phyloP scores from a whole-genome alignment of 2,888 invertebrate genomes.

The Scaptomyza flava region DNA sequence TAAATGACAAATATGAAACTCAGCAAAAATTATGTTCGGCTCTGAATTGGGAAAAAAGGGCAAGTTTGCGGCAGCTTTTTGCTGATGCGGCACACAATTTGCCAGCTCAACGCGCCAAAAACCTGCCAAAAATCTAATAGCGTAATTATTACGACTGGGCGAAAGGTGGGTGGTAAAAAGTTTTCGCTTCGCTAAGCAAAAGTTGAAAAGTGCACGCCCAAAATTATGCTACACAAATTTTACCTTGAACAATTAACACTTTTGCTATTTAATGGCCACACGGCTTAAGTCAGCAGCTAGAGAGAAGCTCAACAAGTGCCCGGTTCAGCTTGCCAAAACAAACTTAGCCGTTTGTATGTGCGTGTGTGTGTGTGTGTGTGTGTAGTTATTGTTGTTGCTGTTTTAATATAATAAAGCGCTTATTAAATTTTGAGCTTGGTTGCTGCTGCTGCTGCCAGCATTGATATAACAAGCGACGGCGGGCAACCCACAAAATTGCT shows the following conservation, averaged over 20 bases:
- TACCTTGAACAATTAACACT: slow-evolving; percentile 66
- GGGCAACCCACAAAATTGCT: slow-evolving; percentile 66
- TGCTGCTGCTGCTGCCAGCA: slow-evolving; percentile 24
- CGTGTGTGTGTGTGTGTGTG: slow-evolving; percentile 13
- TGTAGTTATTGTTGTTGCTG: slow-evolving; percentile 31
- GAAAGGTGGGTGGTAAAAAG: slow-evolving; percentile 6
- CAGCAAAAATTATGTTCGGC: slow-evolving; percentile 19
- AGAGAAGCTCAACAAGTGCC: slow-evolving; percentile 56
- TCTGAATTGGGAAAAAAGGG: background rate
- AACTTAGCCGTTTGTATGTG: slow-evolving; percentile 42
- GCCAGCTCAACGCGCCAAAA: slow-evolving; percentile 50
- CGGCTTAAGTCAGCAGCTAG: background rate
- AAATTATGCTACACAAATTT: slow-evolving; percentile 52
- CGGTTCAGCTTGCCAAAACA: slow-evolving; percentile 25
- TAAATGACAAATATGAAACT: slow-evolving; percentile 5
- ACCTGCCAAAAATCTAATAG: slow-evolving; percentile 46
- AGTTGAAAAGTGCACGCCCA: slow-evolving; percentile 40
- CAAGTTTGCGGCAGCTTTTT: slow-evolving; percentile 14
- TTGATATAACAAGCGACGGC: slow-evolving; percentile 55
- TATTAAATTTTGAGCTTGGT: slow-evolving; percentile 67
- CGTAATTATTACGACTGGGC: slow-evolving; percentile 42
- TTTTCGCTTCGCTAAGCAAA: slow-evolving; percentile 33
- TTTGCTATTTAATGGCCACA: slow-evolving; percentile 20
- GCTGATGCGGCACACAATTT: slow-evolving; percentile 48
- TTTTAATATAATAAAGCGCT: slow-evolving; percentile 75